phyloP scores from a whole-genome alignment of 2,797 vertebrate genomes.

The Antennarius maculatus region DNA sequence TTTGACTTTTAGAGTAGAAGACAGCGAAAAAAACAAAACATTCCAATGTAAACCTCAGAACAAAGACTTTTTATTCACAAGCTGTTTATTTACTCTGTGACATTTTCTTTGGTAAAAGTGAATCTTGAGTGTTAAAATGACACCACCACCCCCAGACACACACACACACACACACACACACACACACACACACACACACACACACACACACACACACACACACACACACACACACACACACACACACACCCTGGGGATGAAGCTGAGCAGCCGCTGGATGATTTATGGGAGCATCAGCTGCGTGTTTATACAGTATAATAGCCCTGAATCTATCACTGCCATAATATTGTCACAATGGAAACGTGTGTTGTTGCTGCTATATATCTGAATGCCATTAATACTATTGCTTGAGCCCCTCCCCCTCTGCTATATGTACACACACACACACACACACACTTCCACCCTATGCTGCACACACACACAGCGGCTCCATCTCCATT shows the following conservation, averaged over 20 bases:
- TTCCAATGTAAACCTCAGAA: too few relatives aligned
- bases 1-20: too few relatives aligned
- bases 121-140: neutral
- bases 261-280: slow-evolving; percentile 47
- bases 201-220: too few relatives aligned
- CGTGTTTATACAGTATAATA: slow-evolving; percentile 57
- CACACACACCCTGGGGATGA: slow-evolving; percentile 8
- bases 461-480: slow-evolving; percentile 58
- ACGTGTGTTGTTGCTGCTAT: slow-evolving; percentile 48
- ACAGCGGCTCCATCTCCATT: slow-evolving; percentile 43
- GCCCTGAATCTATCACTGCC: slow-evolving; percentile 59
- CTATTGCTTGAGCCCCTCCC: slow-evolving; percentile 39
- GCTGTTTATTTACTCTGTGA: too few relatives aligned
- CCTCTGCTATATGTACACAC: slow-evolving; percentile 37
- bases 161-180: too few relatives aligned
- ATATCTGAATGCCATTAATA: slow-evolving; percentile 50
- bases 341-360: slow-evolving; percentile 53
- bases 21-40: too few relatives aligned
- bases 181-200: too few relatives aligned
- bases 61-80: too few relatives aligned
- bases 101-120: too few relatives aligned
- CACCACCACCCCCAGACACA: neutral
- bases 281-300: slow-evolving; percentile 56
- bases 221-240: too few relatives aligned
- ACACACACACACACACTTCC: slow-evolving; percentile 53